Percentiles rank a stretch among this genome's conserved stretches.
These are phyloP conservation scores for Athalia cordata DNA, from an alignment of 2,888 invertebrate genomes.

Conservation along the genomic window DNA sequence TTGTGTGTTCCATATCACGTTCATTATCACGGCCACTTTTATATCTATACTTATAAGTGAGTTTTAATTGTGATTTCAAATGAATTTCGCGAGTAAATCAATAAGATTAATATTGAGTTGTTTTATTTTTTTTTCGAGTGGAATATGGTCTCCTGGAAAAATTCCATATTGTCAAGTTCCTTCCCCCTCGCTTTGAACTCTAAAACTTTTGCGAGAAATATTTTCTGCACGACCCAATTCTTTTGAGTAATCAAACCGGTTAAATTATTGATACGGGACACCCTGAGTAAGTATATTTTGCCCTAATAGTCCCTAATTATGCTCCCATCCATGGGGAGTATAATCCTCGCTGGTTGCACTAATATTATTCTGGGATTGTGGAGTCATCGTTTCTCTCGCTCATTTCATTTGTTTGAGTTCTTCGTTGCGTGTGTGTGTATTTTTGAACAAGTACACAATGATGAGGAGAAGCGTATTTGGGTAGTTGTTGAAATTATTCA, in stretches of 20 bases:
- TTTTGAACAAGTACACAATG: neutral
- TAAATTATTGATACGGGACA: neutral
- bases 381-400: slow-evolving; percentile 10
- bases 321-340: neutral
- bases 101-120: too few species aligned
- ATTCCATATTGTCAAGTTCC: too few species aligned
- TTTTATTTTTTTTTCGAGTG: too few species aligned
- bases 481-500: neutral
- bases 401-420: slow-evolving; percentile 36
- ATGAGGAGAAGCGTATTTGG: neutral
- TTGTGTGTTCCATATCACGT: too few species aligned
- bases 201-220: too few species aligned
- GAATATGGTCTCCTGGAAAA: too few species aligned
- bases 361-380: slow-evolving; percentile 12
- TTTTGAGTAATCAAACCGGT: neutral
- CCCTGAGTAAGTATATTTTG: neutral
- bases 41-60: too few species aligned
- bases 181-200: too few species aligned
- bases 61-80: too few species aligned
- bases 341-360: neutral
- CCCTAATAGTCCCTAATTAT: neutral
- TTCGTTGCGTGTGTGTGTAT: slow-evolving; percentile 25
- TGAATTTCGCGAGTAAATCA: too few species aligned
- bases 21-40: too few species aligned
- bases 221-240: too few species aligned